Evolutionary conservation across 2,888 invertebrate species (phyloP), one percentile per base, ranked within the genome.

Genomic region (Amiota minor): DNA sequence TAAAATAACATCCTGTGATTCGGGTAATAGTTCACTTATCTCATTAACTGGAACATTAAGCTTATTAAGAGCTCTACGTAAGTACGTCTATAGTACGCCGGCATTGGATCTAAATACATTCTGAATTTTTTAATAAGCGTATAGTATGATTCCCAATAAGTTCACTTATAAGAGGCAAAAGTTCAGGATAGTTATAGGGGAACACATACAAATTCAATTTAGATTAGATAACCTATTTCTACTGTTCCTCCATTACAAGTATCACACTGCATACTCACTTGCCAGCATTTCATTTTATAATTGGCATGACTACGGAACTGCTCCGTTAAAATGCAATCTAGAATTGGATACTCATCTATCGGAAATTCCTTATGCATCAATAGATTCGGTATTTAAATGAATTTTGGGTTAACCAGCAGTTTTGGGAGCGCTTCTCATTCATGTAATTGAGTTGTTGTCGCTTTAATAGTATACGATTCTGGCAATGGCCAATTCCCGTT

Each of bases 161-260:
- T 35, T 62, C 11, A 1, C n/a, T 23, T 14, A 62, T n/a, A 14
- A 98, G 90, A 0, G 97, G 96, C 81, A 98, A 90, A 14, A 98
- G 91, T 62, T 95, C 94, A 0, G 98, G 98, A 90, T 98, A 98
- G 91, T 98, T 98, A 91, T 98, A 98, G 53, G 98, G 98, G 93
- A 98, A 93, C 12, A 99, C 96, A 90, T 97, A 97, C 78, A 99
- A 91, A 91, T 97, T 97, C 71, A 98, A 0, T n/a, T 9, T n/a
- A 4, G 62, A 11, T 35, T 45, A 62, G 35, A 45, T 12, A 62
- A 14, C 62, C 62, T 3, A 62, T 14, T 1, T 1, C n/a, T 10
- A 18, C n/a, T 10, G 45, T 1, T 2, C 23, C 45, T 0, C n/a
- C 11, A 6, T 18, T 45, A 35, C 14, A 35, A 3, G 11, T 12